Evolutionary conservation across 2,888 invertebrate species (phyloP).

Genomic region (Quadriops clusia): DNA sequence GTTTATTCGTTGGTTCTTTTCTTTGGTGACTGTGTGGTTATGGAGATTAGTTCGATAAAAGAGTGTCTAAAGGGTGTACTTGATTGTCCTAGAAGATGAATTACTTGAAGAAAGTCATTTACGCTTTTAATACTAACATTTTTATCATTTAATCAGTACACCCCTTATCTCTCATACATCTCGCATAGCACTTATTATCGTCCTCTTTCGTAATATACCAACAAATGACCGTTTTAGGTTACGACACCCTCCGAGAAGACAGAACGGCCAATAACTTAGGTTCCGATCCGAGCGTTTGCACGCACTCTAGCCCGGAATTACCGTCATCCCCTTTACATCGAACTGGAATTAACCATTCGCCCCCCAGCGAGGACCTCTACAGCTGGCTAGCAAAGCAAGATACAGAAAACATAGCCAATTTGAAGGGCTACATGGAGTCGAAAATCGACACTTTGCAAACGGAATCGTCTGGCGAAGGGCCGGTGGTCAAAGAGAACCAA

Average conservation of each 20-base stretch:
- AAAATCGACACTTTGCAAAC: slow-evolving; percentile 33
- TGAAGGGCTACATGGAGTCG: slow-evolving; percentile 29
- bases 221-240: too few species aligned
- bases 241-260: slow-evolving; percentile 63
- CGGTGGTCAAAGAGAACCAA: slow-evolving; percentile 40
- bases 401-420: too few species aligned
- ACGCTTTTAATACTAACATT: too few species aligned
- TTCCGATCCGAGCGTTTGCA: slow-evolving; percentile 51
- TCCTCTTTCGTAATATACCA: too few species aligned
- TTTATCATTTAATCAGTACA: too few species aligned
- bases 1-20: slow-evolving; percentile 4
- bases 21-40: background rate
- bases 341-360: slow-evolving; percentile 27
- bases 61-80: too few species aligned
- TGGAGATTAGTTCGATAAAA: too few species aligned
- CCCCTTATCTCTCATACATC: background rate
- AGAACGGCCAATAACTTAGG: slow-evolving; percentile 43
- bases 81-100: too few species aligned
- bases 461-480: slow-evolving; percentile 40
- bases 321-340: slow-evolving; percentile 33
- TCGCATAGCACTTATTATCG: slow-evolving; percentile 1
- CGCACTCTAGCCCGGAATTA: slow-evolving; percentile 35
- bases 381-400: slow-evolving; percentile 91
- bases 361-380: slow-evolving; percentile 78
- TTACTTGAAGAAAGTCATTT: too few species aligned